phyloP scores from a whole-genome alignment of 2,797 vertebrate species.

The Echeneis naucrates region DNA sequence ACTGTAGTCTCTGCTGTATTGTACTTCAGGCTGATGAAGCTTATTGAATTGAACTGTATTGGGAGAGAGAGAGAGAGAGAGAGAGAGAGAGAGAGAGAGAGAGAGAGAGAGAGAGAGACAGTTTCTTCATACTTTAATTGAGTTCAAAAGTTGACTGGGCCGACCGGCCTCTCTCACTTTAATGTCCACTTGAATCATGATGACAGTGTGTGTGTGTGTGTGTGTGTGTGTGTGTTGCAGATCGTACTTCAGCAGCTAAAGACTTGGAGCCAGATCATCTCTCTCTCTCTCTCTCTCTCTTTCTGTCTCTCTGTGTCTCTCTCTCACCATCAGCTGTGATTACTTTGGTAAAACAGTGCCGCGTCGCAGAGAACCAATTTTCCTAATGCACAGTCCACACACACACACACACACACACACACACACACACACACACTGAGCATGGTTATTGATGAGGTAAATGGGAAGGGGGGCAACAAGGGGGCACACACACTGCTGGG shows the following conservation, averaged over 20 bases:
- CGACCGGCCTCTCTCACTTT: conserved; percentile 59
- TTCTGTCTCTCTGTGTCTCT: conserved; percentile 47
- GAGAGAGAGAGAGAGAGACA: conserved; percentile 28
- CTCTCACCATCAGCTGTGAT: conserved; percentile 80
- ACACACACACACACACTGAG: conserved; percentile 34
- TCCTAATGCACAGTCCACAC: conserved; percentile 79
- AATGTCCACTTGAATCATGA: conserved; percentile 75
- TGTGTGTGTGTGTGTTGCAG: conserved; percentile 51
- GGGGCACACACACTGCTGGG: conserved; percentile 79
- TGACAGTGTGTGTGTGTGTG: conserved; percentile 34
- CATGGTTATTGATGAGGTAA: conserved; percentile 85
- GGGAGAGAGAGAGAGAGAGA: conserved; percentile 20
- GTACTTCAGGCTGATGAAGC: conserved; percentile 33
- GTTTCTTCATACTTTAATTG: conserved; percentile 65
- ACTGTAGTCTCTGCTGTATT: conserved; percentile 31
- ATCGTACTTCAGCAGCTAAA: conserved; percentile 69
- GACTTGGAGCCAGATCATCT: conserved; percentile 72
- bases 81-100: conserved; percentile 12
- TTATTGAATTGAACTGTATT: conserved; percentile 47
- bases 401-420: conserved; percentile 47
- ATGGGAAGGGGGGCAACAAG: conserved; percentile 75
- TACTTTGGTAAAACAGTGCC: conserved; percentile 82
- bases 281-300: conserved; percentile 50
- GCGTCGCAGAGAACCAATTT: conserved; percentile 84
- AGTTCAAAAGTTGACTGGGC: conserved; percentile 77